A percentile compares a stretch with the other conserved stretches of the same genome.
Evolutionary conservation across 2,888 invertebrate species (phyloP).

Genomic region (Lithophane socia): DNA sequence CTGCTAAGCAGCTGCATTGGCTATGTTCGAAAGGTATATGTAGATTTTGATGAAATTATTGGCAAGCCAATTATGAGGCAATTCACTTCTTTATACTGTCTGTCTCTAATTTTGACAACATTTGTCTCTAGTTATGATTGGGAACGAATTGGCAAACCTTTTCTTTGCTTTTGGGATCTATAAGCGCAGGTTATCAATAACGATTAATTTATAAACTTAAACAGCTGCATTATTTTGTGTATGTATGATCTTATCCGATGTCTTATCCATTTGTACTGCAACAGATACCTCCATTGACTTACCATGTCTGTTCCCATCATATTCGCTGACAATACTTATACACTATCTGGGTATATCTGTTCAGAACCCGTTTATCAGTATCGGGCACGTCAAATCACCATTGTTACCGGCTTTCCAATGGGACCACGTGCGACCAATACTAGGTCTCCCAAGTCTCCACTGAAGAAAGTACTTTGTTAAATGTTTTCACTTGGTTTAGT

Average conservation of each 20-base stretch:
- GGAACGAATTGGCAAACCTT: not conserved
- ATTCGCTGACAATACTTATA: slow-evolving; percentile 22
- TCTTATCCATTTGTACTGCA: not conserved
- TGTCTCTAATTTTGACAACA: not conserved
- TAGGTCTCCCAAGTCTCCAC: slow-evolving; percentile 11
- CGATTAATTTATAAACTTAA: not conserved
- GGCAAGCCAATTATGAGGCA: too few relatives aligned
- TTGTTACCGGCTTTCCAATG: slow-evolving; percentile 58
- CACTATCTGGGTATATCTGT: slow-evolving; percentile 2
- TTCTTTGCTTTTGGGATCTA: not conserved
- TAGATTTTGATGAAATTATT: not conserved
- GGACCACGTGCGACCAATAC: slow-evolving; percentile 42
- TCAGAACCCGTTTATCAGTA: slow-evolving; percentile 50
- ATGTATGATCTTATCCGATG: not conserved
- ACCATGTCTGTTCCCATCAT: slow-evolving; percentile 14
- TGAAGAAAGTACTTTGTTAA: slow-evolving; percentile 54
- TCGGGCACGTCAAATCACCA: slow-evolving; percentile 57
- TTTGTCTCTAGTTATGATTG: not conserved
- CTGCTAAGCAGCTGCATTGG: not conserved
- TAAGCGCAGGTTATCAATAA: not conserved
- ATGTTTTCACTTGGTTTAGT: slow-evolving; percentile 29
- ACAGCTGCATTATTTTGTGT: not conserved
- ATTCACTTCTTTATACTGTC: not conserved
- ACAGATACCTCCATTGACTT: not conserved
- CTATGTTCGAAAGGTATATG: not conserved